Base-by-base conservation (phyloP, 2,797 vertebrate genomes). In the Triplophysa bombifrons region DNA sequence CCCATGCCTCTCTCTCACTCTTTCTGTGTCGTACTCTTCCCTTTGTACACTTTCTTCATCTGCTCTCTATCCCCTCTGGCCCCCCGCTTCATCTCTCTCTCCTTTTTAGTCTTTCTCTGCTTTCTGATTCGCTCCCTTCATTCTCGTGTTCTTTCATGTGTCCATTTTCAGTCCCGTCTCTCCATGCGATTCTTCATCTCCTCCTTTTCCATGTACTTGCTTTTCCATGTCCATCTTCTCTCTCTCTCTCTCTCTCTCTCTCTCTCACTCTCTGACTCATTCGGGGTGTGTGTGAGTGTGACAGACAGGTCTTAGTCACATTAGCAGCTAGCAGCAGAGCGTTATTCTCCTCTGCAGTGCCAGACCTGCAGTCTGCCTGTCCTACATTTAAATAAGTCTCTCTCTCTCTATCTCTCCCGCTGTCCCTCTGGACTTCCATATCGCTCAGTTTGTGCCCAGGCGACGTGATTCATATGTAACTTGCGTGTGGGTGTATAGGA, bases 231-330 rank as follows among this genome's bases (percentile, higher is more conserved):
- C 22, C 46, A 22, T 27, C 27, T 61, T 53, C 72, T 17, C 34
- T 86, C 70, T 85, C 44, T 80, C 83, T 71, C 70, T 81, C 77
- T 67, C 74, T 53, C 41, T 78, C 44, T 25, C 25, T 25, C 25
- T 25, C 25, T 25, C 25, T 25, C 25, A n/a, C n/a, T n/a, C n/a
- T 46, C 76, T 83, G 82, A 86, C 78, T 88, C 85, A 82, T 78
- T 84, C 74, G 64, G 79, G 56, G 46, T 46, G 63, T 71, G 1
- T 79, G 68, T 63, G 22, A 69, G 58, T 78, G 80, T 46, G 67
- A 80, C 74, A 76, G 83, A 74, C 83, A 73, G 73, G 72, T 72
- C 73, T 80, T 81, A 80, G 80, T 84, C 80, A 79, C 69, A 82
- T 61, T 82, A 53, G 72, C 65, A 46, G 68, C 80, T 70, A 75